Conservation (phyloP, 2,797 vertebrate genomes). For the Borostomias antarcticus region DNA sequence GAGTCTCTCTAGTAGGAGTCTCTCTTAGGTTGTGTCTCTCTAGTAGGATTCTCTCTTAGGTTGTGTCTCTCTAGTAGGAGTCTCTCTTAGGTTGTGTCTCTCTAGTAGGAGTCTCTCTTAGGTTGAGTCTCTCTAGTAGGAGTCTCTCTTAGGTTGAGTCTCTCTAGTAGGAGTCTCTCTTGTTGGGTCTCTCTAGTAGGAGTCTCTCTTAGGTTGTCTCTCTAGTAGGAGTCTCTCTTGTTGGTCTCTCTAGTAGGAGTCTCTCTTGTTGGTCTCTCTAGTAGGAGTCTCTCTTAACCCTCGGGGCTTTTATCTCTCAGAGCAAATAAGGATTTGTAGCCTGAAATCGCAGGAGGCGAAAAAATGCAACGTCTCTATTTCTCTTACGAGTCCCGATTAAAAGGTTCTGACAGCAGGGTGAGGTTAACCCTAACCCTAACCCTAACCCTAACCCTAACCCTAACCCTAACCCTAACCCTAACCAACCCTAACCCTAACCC, state of each 20-base stretch:
- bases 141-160: neutral
- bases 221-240: no score
- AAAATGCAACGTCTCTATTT: neutral
- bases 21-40: neutral
- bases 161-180: slow-evolving; percentile 3
- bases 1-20: no score
- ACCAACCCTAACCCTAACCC: no score
- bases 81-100: neutral
- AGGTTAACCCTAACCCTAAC: no score
- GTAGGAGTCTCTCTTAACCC: no score
- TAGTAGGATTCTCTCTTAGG: neutral
- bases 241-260: no score
- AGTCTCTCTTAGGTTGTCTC: neutral
- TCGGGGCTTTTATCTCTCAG: neutral
- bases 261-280: neutral
- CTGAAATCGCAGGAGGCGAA: neutral
- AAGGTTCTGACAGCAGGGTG: slow-evolving; percentile 1
- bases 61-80: neutral
- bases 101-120: no score
- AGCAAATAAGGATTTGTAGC: neutral
- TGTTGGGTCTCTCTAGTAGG: no score
- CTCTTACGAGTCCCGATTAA: neutral
- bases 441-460: no score
- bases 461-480: no score
- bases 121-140: neutral